Conservation (phyloP, 2,888 invertebrate species). For the Osmoderma eremita region DNA sequence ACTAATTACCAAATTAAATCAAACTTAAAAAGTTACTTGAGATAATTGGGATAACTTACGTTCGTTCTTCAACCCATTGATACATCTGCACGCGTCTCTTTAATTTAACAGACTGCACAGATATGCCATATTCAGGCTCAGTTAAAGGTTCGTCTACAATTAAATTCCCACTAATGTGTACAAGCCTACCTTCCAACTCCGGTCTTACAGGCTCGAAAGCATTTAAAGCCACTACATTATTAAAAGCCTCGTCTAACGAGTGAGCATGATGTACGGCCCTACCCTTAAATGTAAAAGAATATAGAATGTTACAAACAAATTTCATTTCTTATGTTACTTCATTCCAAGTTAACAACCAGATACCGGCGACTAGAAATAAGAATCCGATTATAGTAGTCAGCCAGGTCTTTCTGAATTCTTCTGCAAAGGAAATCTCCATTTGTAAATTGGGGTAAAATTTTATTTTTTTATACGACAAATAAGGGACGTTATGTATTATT, state of each 20-base stretch:
- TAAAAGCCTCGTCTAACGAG: conserved; percentile 81
- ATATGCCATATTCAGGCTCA: conserved; percentile 87
- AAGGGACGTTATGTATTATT: background rate
- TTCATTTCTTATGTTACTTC: conserved; percentile 69
- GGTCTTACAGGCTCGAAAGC: conserved; percentile 64
- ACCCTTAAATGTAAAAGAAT: no score
- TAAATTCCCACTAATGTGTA: conserved; percentile 81
- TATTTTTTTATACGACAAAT: background rate
- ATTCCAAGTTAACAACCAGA: conserved; percentile 82
- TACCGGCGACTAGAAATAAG: conserved; percentile 73
- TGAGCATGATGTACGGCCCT: conserved; percentile 82
- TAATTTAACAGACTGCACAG: conserved; percentile 84
- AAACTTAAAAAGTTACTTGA: conserved; percentile 53
- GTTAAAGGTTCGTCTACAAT: conserved; percentile 82
- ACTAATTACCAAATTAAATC: background rate
- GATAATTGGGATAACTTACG: conserved; percentile 62
- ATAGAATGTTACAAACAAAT: conserved; percentile 29
- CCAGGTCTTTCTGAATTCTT: conserved; percentile 77
- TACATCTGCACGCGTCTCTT: conserved; percentile 91
- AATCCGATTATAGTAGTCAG: conserved; percentile 76
- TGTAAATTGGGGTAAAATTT: background rate
- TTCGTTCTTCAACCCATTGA: conserved; percentile 88
- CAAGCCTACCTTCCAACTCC: conserved; percentile 77
- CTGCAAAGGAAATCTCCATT: conserved; percentile 52
- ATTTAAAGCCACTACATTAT: conserved; percentile 68